Conservation (phyloP, 2,113 vertebrate species). For the Chloropsis cyanopogon region DNA sequence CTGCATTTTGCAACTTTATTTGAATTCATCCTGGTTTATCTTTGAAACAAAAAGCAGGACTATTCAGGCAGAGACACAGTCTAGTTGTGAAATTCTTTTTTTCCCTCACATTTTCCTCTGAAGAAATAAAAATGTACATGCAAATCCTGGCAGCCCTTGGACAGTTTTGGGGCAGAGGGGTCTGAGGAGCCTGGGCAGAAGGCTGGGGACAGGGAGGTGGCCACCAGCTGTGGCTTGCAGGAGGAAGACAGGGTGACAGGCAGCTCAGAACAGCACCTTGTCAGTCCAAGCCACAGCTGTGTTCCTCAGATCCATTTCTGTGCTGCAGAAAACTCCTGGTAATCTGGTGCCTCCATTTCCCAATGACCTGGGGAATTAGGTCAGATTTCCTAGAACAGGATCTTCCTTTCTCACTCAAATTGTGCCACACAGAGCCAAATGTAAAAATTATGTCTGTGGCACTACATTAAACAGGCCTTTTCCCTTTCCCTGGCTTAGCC, state of each 20-base stretch:
- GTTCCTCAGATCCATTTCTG: neutral
- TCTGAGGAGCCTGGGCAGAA: neutral
- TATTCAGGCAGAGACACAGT: neutral
- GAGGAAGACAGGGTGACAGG: neutral
- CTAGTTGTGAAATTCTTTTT: neutral
- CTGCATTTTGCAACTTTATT: neutral
- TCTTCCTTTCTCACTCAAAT: neutral
- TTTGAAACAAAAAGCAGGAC: neutral
- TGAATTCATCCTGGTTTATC: neutral
- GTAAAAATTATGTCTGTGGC: neutral
- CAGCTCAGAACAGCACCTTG: neutral
- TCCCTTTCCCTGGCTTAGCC: neutral
- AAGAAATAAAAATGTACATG: neutral
- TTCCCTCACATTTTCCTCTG: neutral
- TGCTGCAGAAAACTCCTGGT: neutral
- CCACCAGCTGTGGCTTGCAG: neutral
- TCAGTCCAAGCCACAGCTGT: neutral
- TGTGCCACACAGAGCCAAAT: rapidly evolving
- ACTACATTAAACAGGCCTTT: neutral
- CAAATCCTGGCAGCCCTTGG: neutral
- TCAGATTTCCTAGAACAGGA: neutral
- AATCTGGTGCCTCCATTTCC: rapidly evolving
- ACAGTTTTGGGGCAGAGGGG: neutral
- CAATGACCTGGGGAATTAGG: neutral
- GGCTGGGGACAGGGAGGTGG: neutral